phyloP scores from a whole-genome alignment of 2,888 invertebrate species.

The Cephus sareptanus region DNA sequence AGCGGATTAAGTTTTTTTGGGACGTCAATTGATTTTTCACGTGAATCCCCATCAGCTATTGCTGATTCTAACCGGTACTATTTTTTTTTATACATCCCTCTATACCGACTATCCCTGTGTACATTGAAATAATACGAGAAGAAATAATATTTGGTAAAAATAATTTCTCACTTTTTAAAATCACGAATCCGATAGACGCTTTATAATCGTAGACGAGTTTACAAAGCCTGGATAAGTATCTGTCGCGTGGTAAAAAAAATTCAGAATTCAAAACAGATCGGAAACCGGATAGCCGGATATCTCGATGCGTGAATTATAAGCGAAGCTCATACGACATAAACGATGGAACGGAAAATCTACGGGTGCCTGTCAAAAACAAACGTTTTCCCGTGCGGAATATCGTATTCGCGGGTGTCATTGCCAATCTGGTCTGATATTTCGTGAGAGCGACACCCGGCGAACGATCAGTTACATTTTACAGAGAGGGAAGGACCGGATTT shows the following conservation, averaged over 20 bases:
- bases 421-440: conserved; percentile 22
- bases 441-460: conserved; percentile 13
- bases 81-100: too few species aligned
- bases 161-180: too few species aligned
- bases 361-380: conserved; percentile 44
- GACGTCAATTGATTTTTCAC: too few species aligned
- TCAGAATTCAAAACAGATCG: conserved; percentile 10
- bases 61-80: too few species aligned
- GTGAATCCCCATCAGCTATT: too few species aligned
- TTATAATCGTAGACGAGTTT: too few species aligned
- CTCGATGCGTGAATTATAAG: conserved; percentile 39
- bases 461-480: conserved; percentile 33
- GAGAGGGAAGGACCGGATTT: conserved; percentile 7
- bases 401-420: conserved; percentile 28
- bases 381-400: conserved; percentile 10
- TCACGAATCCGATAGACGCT: too few species aligned
- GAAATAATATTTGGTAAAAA: too few species aligned
- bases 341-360: conserved; percentile 42
- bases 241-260: conserved; percentile 1
- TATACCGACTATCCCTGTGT: too few species aligned
- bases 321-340: conserved; percentile 25
- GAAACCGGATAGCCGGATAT: not conserved
- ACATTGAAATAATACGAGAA: too few species aligned
- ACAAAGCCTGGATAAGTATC: not conserved
- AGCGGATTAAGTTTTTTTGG: conserved; percentile 6